Base-by-base conservation (phyloP, 2,113 vertebrate species). In the Halichoerus grypus region DNA sequence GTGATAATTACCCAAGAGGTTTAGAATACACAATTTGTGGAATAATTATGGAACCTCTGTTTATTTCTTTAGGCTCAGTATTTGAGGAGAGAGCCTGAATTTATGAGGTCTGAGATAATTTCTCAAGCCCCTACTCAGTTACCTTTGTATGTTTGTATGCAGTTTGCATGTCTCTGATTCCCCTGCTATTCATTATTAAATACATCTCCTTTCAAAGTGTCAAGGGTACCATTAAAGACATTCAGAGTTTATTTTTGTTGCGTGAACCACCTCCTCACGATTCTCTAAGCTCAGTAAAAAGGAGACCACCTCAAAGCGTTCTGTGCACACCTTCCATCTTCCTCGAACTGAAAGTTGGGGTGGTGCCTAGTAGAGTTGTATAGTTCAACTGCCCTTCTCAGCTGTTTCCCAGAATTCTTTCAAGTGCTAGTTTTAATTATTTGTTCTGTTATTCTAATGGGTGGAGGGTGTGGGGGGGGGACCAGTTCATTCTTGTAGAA, bases 1-100 rank as follows among this genome's bases (percentile, higher is more conserved):
- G 72, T 81, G 84, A 95, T 97, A 97, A 97, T 97, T 96, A 97
- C 80, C 46, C 87, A 85, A 92, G 87, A 96, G 94, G 96, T 94
- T 96, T 90, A 95, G 88, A 97, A 97, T 91, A 94, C 26, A 96
- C 83, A 92, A 87, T 96, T 88, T 96, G 67, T 83, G 67, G 92
- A 96, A 95, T 97, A 94, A 97, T 92, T 97, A 94, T 31, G 53
- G 67, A 92, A 95, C 24, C 79, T 96, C 87, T 88, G 71, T 79
- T 93, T 97, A 93, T 96, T 97, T 89, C 88, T 94, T 94, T 77
- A 96, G 96, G 80, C 65, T 96, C 80, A 76, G 57, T 76, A 92
- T 81, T 79, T 57, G 46, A 95, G 42, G n/a, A 71, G 6, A 88
- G 53, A 88, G 14, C 26, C 55, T 88, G 46, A 83, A 92, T 71